phyloP scores from a whole-genome alignment of 2,797 vertebrate species.

The Megalops cyprinoides region DNA sequence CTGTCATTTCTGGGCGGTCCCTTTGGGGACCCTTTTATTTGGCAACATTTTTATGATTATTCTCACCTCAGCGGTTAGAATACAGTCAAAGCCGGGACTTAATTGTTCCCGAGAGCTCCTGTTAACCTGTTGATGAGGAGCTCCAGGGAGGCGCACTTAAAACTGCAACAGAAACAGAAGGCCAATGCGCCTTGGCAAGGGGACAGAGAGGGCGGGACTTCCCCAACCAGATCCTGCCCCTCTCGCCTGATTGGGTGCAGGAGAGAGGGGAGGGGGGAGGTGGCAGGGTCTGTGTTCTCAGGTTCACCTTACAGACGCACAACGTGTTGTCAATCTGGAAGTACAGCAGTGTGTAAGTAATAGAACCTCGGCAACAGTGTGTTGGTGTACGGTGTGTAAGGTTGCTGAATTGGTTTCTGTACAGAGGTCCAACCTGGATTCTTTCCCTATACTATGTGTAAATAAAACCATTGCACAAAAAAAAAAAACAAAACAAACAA shows the following conservation, averaged over 20 bases:
- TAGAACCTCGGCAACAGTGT: neutral
- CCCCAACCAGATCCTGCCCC: slow-evolving; percentile 19
- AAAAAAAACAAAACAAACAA: too few species aligned
- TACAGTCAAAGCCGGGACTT: slow-evolving; percentile 85
- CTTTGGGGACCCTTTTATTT: slow-evolving; percentile 76
- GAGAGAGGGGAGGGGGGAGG: slow-evolving; percentile 14
- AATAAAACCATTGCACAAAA: too few species aligned
- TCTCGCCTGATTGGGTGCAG: neutral
- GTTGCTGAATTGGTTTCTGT: neutral
- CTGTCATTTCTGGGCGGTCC: slow-evolving; percentile 74
- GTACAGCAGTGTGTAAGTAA: neutral
- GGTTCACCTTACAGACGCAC: neutral
- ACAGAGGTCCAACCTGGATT: neutral
- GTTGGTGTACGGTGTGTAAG: neutral
- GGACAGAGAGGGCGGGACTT: slow-evolving; percentile 45
- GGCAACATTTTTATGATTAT: slow-evolving; percentile 76
- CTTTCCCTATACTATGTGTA: neutral
- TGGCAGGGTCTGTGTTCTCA: neutral
- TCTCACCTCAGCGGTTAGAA: slow-evolving; percentile 79
- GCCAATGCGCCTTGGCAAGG: slow-evolving; percentile 54
- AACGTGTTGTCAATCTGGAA: neutral
- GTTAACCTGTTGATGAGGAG: slow-evolving; percentile 90
- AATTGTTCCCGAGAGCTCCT: slow-evolving; percentile 90
- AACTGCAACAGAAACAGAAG: slow-evolving; percentile 86
- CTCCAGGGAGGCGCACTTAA: slow-evolving; percentile 88